These are phyloP conservation scores for Phycodurus eques DNA, from an alignment of 2,113 vertebrate species.

Conservation along the genomic window DNA sequence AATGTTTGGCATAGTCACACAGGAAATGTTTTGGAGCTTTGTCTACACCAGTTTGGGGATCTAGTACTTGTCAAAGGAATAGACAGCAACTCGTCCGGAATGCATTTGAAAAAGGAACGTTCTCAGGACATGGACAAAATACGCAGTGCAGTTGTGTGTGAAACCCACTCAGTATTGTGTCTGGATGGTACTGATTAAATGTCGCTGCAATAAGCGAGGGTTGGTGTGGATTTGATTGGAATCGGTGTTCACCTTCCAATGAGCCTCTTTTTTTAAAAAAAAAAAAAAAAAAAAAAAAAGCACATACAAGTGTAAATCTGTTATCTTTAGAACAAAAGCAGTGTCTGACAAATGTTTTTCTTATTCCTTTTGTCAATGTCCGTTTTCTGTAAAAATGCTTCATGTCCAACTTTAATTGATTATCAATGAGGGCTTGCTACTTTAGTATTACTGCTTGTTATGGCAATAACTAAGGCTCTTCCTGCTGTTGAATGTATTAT, in stretches of 20 bases:
- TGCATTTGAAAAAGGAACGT: neutral
- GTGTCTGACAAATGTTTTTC: neutral
- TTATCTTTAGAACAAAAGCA: neutral
- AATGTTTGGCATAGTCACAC: neutral
- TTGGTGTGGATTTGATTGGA: neutral
- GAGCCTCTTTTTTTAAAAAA: neutral
- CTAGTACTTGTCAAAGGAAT: neutral
- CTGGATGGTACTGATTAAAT: neutral
- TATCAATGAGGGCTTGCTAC: conserved; percentile 18
- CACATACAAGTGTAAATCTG: neutral
- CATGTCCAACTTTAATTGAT: conserved; percentile 8
- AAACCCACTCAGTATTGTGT: neutral
- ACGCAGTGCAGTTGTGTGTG: neutral
- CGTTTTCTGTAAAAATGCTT: neutral
- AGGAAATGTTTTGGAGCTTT: neutral
- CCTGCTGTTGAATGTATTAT: conserved; percentile 39
- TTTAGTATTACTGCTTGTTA: conserved; percentile 20
- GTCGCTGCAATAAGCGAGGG: neutral
- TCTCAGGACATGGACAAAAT: neutral
- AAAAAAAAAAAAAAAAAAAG: neutral
- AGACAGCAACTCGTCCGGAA: neutral
- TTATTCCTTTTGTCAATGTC: neutral
- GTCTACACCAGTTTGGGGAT: neutral
- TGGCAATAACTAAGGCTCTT: conserved; percentile 52
- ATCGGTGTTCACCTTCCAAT: neutral